Evolutionary conservation across 2,113 vertebrate species (phyloP).

Genomic region (Paraplagusia blochii): DNA sequence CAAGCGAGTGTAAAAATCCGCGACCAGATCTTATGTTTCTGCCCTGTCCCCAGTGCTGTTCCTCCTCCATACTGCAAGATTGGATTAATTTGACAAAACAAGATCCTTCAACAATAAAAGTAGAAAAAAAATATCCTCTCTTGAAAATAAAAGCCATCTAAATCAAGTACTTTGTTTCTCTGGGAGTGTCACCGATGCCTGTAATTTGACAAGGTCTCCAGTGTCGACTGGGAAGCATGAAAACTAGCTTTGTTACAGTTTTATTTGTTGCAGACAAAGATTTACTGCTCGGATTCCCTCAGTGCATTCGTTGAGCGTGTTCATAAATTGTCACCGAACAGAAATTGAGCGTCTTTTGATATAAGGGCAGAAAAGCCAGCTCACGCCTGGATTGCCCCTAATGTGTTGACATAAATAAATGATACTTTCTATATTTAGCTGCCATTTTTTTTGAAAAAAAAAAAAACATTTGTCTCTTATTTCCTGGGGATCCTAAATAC

Average conservation of each 20-base stretch:
- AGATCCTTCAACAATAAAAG: constrained; percentile 27
- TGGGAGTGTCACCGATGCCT: constrained; percentile 3
- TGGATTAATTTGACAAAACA: constrained; percentile 33
- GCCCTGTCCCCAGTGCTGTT: constrained; percentile 19
- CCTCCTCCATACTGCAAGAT: neutral
- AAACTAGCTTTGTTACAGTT: constrained; percentile 5
- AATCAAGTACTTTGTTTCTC: constrained; percentile 8
- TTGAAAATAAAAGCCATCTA: constrained; percentile 18
- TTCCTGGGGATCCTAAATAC: too few relatives aligned
- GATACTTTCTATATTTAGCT: too few relatives aligned
- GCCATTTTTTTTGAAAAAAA: too few relatives aligned
- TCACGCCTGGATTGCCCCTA: too few relatives aligned
- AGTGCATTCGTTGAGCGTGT: too few relatives aligned
- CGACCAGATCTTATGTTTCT: constrained; percentile 50
- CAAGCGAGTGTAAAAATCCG: too few relatives aligned
- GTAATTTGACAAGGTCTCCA: constrained; percentile 12
- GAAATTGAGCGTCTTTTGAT: too few relatives aligned
- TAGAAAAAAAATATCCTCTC: constrained; percentile 5
- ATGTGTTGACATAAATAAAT: too few relatives aligned
- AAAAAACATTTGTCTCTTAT: too few relatives aligned
- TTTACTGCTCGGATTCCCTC: neutral
- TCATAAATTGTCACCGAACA: too few relatives aligned
- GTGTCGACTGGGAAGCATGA: constrained; percentile 21
- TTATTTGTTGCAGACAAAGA: constrained; percentile 29
- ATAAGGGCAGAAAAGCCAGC: too few relatives aligned